Base-by-base conservation (phyloP, 2,113 vertebrate genomes). In the Indicator indicator region DNA sequence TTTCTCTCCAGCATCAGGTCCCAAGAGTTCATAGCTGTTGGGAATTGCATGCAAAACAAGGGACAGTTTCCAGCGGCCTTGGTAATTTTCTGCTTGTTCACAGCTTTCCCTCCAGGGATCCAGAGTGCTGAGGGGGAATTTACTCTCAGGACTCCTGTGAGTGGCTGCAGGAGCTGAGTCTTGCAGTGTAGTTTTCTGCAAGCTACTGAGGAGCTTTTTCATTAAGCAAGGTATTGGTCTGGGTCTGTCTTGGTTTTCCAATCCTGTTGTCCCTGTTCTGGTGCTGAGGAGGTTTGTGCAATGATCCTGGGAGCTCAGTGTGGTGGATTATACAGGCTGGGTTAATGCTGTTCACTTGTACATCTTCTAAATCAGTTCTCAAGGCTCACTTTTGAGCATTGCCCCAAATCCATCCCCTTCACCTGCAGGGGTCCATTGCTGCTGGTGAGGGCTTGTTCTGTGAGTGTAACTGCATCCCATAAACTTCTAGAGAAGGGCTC, bases 211-310 rank as follows among this genome's bases (percentile, higher is more conserved):
- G 54, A 20, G 9, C 3, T 15, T 46, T 75, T 63, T 48, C 19
- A 3, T 8, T 7, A 5, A 56, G 65, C 0, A 0, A 0, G 19
- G 12, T 1, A 2, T 13, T 1, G n/a, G 1, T 11, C 50, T 56
- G 62, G 11, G 1, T 52, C 62, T 82, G 52, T 4, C 24, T 23
- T 2, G 62, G 13, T 60, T 85, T 78, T 44, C 36, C 55, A 30
- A 54, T 19, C 27, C 54, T 24, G 16, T 28, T 2, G 38, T 28
- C 58, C n/a, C 44, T 55, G 40, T 77, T 20, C 16, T 3, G 44
- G 6, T 12, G 30, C 68, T 4, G 36, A 9, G 23, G 6, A 27
- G 32, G 54, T 40, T 30, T 5, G 5, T 23, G 82, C 11, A 1
- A 5, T 1, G 38, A 2, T 9, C 42, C 24, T 1, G 38, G 36